Conservation (phyloP, 2,888 invertebrate genomes). For the Nomada lathburiana region DNA sequence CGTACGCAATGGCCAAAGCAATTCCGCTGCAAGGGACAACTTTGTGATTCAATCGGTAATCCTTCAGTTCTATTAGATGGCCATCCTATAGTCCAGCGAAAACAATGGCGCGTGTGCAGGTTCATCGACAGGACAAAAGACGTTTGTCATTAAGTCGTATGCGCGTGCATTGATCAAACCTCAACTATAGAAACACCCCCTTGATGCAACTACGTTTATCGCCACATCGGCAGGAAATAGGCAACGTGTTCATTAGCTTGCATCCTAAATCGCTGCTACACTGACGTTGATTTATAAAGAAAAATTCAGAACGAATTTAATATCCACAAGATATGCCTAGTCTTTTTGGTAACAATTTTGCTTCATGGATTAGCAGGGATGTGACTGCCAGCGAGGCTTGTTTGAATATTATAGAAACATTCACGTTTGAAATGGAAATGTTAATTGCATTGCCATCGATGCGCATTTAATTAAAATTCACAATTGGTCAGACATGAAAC, state of each 20-base stretch:
- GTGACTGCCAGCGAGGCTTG: too few relatives aligned
- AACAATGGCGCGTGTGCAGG: slow-evolving; percentile 6
- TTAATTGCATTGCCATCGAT: too few relatives aligned
- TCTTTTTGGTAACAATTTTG: too few relatives aligned
- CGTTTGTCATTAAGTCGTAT: slow-evolving; percentile 30
- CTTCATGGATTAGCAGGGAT: background rate
- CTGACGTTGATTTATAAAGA: slow-evolving; percentile 13
- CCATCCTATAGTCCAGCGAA: background rate
- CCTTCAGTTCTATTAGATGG: slow-evolving; percentile 3
- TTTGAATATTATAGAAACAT: too few relatives aligned
- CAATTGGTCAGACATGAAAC: too few relatives aligned
- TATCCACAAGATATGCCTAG: background rate
- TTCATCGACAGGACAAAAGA: slow-evolving; percentile 11
- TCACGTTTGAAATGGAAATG: too few relatives aligned
- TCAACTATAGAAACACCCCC: slow-evolving; percentile 5
- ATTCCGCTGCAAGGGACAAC: too few relatives aligned
- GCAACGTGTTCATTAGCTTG: slow-evolving; percentile 22
- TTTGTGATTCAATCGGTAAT: background rate
- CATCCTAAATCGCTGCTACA: slow-evolving; percentile 17
- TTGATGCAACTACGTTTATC: slow-evolving; percentile 8
- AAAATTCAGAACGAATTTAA: slow-evolving; percentile 22
- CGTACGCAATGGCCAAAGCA: background rate
- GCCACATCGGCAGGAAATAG: slow-evolving; percentile 22
- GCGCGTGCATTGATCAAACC: background rate
- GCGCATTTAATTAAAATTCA: too few relatives aligned